Percentiles rank a stretch among this genome's conserved stretches.
phyloP scores from a whole-genome alignment of 2,113 vertebrate species.

The human (Homo sapiens) region GRCh38 chr5:173605501-173606000 shows the following conservation, averaged over 20 bases:
- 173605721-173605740: accelerated
- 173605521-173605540: neutral
- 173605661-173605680: neutral
- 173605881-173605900: neutral
- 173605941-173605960: neutral
- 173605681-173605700: neutral
- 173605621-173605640: neutral
- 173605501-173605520: neutral
- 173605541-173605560: neutral
- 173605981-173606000: neutral
- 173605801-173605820: neutral
- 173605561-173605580: neutral
- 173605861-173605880: too few species aligned
- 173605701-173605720: too few species aligned
- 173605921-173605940: neutral
- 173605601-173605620: neutral
- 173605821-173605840: neutral
- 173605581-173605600: too few species aligned
- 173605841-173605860: neutral
- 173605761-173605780: neutral
- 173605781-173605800: neutral
- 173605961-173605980: neutral
- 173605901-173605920: too few species aligned
- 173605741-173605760: too few species aligned
- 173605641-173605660: neutral